Evolutionary conservation across 1,140 invertebrate species (phyloP), one percentile per base, ranked within the genome.

Genomic region (Anastatus disparis): DNA sequence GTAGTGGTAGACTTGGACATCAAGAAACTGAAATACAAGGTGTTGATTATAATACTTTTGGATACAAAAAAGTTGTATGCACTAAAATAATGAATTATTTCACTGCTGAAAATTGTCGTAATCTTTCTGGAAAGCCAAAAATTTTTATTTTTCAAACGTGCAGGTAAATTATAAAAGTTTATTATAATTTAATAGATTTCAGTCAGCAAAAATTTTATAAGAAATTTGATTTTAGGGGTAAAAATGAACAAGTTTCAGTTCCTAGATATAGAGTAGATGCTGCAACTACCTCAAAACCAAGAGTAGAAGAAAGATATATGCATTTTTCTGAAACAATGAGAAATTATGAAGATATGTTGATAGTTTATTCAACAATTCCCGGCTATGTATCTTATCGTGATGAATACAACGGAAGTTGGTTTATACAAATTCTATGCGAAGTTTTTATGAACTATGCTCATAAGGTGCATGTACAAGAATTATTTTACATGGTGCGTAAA

Each of bases 101-200:
- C 76, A 88, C 88, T 53, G 87, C 89, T 66, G 75, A 82, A 15
- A 87, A 87, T 62, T 91, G 91, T 76, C 86, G 87, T 1, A 64
- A 83, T 62, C 83, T 95, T 31, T 77, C 82, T 1, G 85, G 87
- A 38, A 92, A 93, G 76, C 93, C 93, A 46, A 72, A 72, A 62
- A 61, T 94, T 69, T 93, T 94, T 73, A 89, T 95, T 31, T 93
- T 93, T 77, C 93, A 94, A 81, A 87, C 89, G 44, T 94, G 93
- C 81, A 88, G 91, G 88, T 89, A 77, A 48, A 9, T 31, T 40
- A 15, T n/a, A 22, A 24, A 46, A n/a, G 27, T 26, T 24, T 13
- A 26, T 46, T 52, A 13, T 56, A 27, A 7, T 35, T 53, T n/a
- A 53, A 29, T 40, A 20, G 17, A 53, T 64, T 40, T 35, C 35